Evolutionary conservation across 2,113 vertebrate species (phyloP).

Genomic region (Struthio camelus): DNA sequence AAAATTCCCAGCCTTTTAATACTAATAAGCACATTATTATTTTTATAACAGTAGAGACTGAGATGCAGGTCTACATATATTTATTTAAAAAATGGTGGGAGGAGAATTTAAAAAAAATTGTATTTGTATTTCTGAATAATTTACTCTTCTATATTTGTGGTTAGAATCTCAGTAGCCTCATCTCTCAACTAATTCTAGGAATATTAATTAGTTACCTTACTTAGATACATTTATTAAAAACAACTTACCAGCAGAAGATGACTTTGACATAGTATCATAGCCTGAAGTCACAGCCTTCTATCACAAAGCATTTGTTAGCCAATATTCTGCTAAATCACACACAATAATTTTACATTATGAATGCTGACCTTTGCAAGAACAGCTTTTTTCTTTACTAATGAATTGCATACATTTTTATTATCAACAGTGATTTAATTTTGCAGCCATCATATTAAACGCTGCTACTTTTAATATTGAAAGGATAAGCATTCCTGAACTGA

Average conservation of each 20-base stretch:
- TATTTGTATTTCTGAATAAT: neutral
- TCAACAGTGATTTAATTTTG: slow-evolving; percentile 1
- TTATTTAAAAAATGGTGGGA: neutral
- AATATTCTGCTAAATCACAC: slow-evolving; percentile 14
- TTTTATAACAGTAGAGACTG: neutral
- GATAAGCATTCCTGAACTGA: neutral
- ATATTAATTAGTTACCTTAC: neutral
- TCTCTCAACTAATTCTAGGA: neutral
- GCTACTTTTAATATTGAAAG: neutral
- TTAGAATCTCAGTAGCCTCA: neutral
- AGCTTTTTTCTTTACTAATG: neutral
- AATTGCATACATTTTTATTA: neutral
- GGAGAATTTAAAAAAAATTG: neutral
- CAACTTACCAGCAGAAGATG: neutral
- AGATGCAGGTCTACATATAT: neutral
- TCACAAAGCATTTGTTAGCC: neutral
- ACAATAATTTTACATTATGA: slow-evolving; percentile 15
- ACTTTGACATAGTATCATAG: neutral
- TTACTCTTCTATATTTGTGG: neutral
- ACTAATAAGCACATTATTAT: neutral
- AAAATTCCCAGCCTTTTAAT: neutral
- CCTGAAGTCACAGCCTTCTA: neutral
- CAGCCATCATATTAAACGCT: neutral
- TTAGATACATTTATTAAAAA: neutral
- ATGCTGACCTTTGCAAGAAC: neutral